phyloP scores from a whole-genome alignment of 2,797 vertebrate species.

The Lagorchestes hirsutus region DNA sequence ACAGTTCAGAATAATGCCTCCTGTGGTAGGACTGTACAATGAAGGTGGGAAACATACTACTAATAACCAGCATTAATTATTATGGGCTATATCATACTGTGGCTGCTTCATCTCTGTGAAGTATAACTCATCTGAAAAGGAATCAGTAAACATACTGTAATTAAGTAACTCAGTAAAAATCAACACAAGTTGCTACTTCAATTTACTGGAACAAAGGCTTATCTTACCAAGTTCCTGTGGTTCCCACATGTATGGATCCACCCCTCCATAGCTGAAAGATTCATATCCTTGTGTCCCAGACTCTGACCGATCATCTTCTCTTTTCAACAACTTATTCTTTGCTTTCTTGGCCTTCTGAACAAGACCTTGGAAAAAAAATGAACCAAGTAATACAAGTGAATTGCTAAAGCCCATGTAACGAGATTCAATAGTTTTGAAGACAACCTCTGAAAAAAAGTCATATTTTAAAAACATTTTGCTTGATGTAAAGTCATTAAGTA shows the following conservation, averaged over 20 bases:
- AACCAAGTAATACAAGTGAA: slow-evolving; percentile 38
- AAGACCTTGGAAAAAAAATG: slow-evolving; percentile 87
- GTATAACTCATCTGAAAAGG: slow-evolving; percentile 28
- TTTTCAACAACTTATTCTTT: slow-evolving; percentile 95
- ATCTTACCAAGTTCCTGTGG: slow-evolving; percentile 96
- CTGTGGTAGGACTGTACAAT: not conserved
- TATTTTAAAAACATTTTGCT: slow-evolving; percentile 15
- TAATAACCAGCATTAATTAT: not conserved
- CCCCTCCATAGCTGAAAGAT: slow-evolving; percentile 95
- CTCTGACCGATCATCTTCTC: slow-evolving; percentile 92
- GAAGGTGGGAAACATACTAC: not conserved
- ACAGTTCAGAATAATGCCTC: slow-evolving; percentile 7
- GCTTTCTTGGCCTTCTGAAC: slow-evolving; percentile 98
- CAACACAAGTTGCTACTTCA: not conserved
- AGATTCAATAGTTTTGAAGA: not conserved
- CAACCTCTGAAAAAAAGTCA: not conserved
- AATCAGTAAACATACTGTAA: not conserved
- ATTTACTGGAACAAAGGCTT: not conserved
- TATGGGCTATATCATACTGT: slow-evolving; percentile 5
- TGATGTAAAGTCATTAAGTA: slow-evolving; percentile 35
- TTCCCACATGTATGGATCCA: slow-evolving; percentile 99
- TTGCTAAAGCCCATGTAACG: not conserved
- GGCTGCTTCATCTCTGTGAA: not conserved
- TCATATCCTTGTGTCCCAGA: slow-evolving; percentile 91
- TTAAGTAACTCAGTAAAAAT: slow-evolving; percentile 31